Percentiles rank a stretch among this genome's conserved stretches.
phyloP scores from a whole-genome alignment of 2,113 vertebrate genomes.

The Pygoscelis adeliae region DNA sequence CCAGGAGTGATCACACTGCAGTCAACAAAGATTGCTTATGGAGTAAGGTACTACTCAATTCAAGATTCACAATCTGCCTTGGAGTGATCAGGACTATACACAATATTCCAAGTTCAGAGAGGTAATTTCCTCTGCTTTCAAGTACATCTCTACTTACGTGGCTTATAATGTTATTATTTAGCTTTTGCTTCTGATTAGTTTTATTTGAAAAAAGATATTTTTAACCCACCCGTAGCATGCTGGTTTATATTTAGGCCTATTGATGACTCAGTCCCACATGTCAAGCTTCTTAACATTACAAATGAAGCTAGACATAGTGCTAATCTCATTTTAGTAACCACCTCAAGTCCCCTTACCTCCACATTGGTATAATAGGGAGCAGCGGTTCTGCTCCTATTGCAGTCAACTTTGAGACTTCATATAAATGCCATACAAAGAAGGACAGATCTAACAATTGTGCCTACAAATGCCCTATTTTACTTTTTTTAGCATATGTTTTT shows the following conservation, averaged over 20 bases:
- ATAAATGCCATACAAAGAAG: neutral
- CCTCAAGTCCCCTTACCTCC: neutral
- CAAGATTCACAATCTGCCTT: conserved; percentile 55
- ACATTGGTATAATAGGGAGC: neutral
- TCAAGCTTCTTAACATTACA: conserved; percentile 27
- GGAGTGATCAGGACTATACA: conserved; percentile 33
- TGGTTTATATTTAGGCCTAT: conserved; percentile 45
- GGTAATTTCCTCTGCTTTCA: conserved; percentile 65
- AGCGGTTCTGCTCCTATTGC: neutral
- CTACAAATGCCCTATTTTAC: neutral
- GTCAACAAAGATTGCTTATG: conserved; percentile 31
- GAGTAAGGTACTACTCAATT: conserved; percentile 42
- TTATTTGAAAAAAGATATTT: conserved; percentile 62
- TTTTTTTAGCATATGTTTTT: conserved; percentile 14
- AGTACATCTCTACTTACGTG: conserved; percentile 51
- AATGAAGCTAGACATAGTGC: neutral
- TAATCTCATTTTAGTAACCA: conserved; percentile 16
- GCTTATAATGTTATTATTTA: conserved; percentile 54
- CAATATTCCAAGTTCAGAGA: conserved; percentile 36
- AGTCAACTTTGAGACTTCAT: neutral
- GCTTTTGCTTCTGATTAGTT: conserved; percentile 66
- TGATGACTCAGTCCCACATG: conserved; percentile 36
- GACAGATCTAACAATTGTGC: neutral
- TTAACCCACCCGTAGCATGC: neutral
- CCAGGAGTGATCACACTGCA: conserved; percentile 13